phyloP scores from a whole-genome alignment of 2,888 invertebrate genomes.

The Sarcophaga caerulescens region DNA sequence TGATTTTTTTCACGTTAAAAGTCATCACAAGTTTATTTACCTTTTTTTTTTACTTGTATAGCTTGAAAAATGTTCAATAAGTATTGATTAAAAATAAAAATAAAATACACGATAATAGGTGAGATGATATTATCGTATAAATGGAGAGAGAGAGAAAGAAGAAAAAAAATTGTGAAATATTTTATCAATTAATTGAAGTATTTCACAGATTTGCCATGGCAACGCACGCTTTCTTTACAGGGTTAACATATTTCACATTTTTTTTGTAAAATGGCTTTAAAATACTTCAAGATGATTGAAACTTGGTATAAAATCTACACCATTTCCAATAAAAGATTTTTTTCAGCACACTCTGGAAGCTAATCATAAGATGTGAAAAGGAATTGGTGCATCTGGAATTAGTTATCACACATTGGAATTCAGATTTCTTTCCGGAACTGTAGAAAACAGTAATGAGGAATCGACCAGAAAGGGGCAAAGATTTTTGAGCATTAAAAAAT shows the following conservation, averaged over 20 bases:
- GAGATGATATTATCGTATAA: too few species aligned
- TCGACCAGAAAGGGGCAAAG: too few species aligned
- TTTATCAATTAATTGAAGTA: conserved; percentile 34
- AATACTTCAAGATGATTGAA: too few species aligned
- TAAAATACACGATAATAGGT: background rate
- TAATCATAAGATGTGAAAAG: too few species aligned
- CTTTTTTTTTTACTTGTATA: conserved; percentile 15
- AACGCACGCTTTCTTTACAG: conserved; percentile 38
- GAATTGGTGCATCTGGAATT: too few species aligned
- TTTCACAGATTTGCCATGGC: background rate
- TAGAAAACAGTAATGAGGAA: too few species aligned
- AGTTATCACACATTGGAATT: too few species aligned
- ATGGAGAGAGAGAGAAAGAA: background rate
- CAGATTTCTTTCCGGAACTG: too few species aligned
- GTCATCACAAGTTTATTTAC: conserved; percentile 30
- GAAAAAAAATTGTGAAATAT: background rate
- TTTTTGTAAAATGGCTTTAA: too few species aligned
- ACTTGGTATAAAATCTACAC: background rate
- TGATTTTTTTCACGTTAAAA: background rate
- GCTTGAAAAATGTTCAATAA: background rate
- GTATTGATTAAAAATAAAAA: conserved; percentile 14
- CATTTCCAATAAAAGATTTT: background rate
- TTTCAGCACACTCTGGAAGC: too few species aligned
- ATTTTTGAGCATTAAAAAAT: background rate
- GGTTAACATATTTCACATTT: background rate